Evolutionary conservation across 2,888 invertebrate genomes (phyloP).

Genomic region (Aspidapion aeneum): DNA sequence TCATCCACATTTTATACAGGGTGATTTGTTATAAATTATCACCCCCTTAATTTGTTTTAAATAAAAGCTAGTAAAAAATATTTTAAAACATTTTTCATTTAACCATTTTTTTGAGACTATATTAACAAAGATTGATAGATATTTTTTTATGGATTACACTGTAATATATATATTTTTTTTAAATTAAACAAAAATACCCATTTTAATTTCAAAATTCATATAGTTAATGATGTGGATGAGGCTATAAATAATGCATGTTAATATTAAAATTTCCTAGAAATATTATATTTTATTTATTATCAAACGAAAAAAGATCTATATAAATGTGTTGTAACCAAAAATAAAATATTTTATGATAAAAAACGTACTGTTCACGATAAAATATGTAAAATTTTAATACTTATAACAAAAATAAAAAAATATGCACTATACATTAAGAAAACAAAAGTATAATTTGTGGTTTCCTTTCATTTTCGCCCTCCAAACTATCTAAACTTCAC

Average conservation of each 20-base stretch:
- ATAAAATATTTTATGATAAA: constrained; percentile 25
- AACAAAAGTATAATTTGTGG: constrained; percentile 28
- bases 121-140: neutral
- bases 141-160: neutral
- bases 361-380: constrained; percentile 26
- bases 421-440: neutral
- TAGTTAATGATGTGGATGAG: too few species aligned
- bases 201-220: too few species aligned
- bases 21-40: too few species aligned
- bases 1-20: too few species aligned
- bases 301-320: neutral
- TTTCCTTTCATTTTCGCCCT: constrained; percentile 12
- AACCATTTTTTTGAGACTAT: neutral
- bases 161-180: too few species aligned
- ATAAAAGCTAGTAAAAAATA: too few species aligned
- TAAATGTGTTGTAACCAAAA: constrained; percentile 18
- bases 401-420: neutral
- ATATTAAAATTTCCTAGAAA: too few species aligned
- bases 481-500: constrained; percentile 66
- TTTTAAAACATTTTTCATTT: too few species aligned
- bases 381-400: constrained; percentile 20
- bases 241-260: too few species aligned
- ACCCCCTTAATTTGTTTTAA: too few species aligned
- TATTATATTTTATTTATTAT: neutral
- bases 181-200: too few species aligned